phyloP scores from a whole-genome alignment of 2,113 vertebrate genomes.

The Sclerurus mexicanus region DNA sequence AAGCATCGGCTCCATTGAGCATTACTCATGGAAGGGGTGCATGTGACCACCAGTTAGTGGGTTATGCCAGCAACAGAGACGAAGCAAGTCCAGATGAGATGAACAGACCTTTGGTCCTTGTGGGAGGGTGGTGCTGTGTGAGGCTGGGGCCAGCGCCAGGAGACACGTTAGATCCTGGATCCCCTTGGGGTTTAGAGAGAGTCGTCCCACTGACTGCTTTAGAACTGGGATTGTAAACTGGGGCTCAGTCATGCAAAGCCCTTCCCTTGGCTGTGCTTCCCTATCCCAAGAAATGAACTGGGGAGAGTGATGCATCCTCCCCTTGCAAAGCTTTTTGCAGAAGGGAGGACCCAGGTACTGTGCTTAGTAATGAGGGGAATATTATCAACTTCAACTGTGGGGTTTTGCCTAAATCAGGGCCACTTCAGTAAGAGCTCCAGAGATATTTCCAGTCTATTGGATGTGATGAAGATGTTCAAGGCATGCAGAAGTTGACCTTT shows the following conservation, averaged over 20 bases:
- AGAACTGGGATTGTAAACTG: neutral
- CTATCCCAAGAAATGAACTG: neutral
- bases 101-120: neutral
- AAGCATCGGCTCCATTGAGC: neutral
- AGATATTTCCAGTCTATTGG: neutral
- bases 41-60: neutral
- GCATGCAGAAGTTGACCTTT: neutral
- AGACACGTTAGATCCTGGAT: neutral
- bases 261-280: neutral
- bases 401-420: neutral
- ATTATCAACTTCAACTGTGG: neutral
- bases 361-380: neutral
- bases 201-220: fast-evolving
- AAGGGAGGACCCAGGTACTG: neutral
- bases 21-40: neutral
- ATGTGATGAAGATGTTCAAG: neutral
- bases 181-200: fast-evolving
- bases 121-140: neutral
- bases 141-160: neutral
- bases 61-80: neutral
- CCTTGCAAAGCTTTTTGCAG: neutral
- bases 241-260: neutral
- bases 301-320: neutral
- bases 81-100: neutral
- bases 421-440: neutral